Conservation (phyloP, 2,797 vertebrate genomes). For the Clarias pachynema region DNA sequence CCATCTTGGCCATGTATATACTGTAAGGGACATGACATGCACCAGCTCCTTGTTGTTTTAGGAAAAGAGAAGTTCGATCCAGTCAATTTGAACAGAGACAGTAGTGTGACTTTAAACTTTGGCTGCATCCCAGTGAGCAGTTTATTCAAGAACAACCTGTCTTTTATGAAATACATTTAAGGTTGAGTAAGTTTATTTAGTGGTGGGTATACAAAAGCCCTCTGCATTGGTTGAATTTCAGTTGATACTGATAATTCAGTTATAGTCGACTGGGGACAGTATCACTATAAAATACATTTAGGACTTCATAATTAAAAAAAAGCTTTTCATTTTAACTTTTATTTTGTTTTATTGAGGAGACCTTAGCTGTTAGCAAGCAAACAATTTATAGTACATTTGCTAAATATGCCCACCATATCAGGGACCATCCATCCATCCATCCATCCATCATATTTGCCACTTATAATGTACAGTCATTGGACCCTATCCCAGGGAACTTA, state of each 20-base stretch:
- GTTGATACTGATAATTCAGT: neutral
- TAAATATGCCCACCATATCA: no score
- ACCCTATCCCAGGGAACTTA: no score
- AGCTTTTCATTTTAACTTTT: no score
- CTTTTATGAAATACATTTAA: slow-evolving; percentile 2
- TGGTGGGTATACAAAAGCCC: neutral
- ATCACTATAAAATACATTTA: no score
- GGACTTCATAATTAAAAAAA: no score
- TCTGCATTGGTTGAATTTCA: neutral
- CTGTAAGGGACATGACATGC: slow-evolving; percentile 18
- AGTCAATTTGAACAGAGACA: slow-evolving; percentile 21
- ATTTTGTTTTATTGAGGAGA: no score
- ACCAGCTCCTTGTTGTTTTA: slow-evolving; percentile 22
- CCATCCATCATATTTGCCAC: no score
- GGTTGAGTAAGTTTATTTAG: neutral
- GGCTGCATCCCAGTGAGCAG: neutral
- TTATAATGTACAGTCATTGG: no score
- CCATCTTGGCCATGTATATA: slow-evolving; percentile 24
- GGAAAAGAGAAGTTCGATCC: slow-evolving; percentile 15
- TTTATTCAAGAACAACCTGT: neutral
- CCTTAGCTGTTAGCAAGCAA: no score
- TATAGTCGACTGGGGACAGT: neutral
- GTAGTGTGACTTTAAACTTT: slow-evolving; percentile 12
- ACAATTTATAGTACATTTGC: no score
- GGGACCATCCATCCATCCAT: no score